These are phyloP conservation scores for Apis florea DNA, from an alignment of 1,140 invertebrate species.

Conservation along the genomic window DNA sequence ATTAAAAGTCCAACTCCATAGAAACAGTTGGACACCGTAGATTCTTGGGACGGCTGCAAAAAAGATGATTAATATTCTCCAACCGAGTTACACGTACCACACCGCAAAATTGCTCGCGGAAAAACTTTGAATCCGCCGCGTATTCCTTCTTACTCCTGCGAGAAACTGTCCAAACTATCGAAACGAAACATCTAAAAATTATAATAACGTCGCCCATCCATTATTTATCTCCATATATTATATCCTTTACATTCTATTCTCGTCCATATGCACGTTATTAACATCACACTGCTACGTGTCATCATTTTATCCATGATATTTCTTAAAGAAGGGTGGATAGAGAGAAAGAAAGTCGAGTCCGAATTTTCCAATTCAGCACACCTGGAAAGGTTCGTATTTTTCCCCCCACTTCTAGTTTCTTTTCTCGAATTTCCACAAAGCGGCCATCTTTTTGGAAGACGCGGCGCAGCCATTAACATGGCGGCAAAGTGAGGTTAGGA, in stretches of 20 bases:
- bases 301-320: no score
- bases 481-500: not conserved
- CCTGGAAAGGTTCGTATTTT: not conserved
- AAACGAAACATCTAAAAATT: slow-evolving; percentile 13
- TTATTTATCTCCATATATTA: no score
- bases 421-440: not conserved
- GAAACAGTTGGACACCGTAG: not conserved
- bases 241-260: no score
- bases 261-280: no score
- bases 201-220: not conserved
- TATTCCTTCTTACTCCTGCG: not conserved
- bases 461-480: not conserved
- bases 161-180: not conserved
- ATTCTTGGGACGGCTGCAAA: not conserved
- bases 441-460: not conserved
- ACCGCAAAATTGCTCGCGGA: not conserved
- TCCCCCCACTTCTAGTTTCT: not conserved
- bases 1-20: not conserved
- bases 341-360: not conserved
- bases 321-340: not conserved
- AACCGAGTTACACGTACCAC: not conserved
- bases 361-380: not conserved
- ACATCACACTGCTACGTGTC: no score
- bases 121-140: slow-evolving; percentile 3
- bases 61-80: slow-evolving; percentile 12